Evolutionary conservation across 2,888 invertebrate species (phyloP).

Genomic region (Dasypolia templi): DNA sequence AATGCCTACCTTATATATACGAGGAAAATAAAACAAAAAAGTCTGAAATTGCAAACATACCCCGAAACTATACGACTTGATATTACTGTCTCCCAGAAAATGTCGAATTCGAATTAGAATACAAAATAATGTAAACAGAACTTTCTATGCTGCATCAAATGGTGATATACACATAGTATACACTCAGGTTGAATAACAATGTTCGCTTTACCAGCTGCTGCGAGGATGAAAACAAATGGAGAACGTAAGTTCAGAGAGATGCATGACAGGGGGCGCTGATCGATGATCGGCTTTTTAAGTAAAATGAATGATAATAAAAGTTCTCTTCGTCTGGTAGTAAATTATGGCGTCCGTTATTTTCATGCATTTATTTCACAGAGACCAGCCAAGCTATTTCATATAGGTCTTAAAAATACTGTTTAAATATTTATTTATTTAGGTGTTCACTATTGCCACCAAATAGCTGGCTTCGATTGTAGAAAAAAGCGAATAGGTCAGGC

Average conservation of each 20-base stretch:
- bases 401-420: background rate
- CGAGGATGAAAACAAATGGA: slow-evolving; percentile 72
- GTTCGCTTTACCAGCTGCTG: slow-evolving; percentile 67
- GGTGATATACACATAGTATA: slow-evolving; percentile 29
- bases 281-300: background rate
- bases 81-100: background rate
- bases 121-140: slow-evolving; percentile 7
- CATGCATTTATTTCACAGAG: background rate
- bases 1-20: background rate
- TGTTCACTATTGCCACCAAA: background rate
- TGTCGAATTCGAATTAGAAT: background rate
- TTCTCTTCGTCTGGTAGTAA: slow-evolving; percentile 7
- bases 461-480: background rate
- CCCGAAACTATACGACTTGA: background rate
- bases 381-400: background rate
- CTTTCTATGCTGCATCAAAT: background rate
- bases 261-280: slow-evolving; percentile 18
- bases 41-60: background rate
- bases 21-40: background rate
- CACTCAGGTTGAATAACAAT: slow-evolving; percentile 69
- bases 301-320: background rate
- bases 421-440: background rate
- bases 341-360: background rate
- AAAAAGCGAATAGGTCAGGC: background rate
- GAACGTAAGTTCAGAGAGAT: slow-evolving; percentile 58